Evolutionary conservation across 2,113 vertebrate genomes (phyloP).

Genomic region (Chaetorhynchus papuensis): DNA sequence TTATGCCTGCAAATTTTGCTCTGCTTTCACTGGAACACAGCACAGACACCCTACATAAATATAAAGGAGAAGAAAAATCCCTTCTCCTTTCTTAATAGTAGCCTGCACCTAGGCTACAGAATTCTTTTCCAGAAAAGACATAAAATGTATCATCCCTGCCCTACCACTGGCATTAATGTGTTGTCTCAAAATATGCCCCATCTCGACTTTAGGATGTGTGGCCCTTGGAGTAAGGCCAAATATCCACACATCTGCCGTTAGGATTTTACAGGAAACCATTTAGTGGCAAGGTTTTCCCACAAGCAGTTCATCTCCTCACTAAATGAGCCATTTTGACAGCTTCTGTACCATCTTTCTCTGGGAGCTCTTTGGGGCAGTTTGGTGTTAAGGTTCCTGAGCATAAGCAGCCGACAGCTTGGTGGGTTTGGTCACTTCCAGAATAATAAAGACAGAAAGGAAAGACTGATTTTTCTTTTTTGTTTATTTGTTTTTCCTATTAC

Average conservation of each 20-base stretch:
- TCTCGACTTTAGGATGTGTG: neutral
- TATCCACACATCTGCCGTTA: neutral
- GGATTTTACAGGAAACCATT: constrained; percentile 31
- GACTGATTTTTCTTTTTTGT: neutral
- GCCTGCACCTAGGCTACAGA: neutral
- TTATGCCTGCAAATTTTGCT: neutral
- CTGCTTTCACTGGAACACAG: neutral
- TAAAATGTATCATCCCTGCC: neutral
- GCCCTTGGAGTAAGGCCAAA: neutral
- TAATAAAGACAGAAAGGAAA: neutral
- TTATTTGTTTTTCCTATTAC: neutral
- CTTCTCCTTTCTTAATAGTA: neutral
- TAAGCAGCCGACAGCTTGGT: neutral
- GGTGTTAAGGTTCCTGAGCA: neutral
- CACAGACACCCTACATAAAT: neutral
- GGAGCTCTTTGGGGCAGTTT: neutral
- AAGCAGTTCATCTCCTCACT: neutral
- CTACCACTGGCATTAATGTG: neutral
- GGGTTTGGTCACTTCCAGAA: neutral
- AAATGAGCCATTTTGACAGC: neutral
- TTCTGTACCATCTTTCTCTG: neutral
- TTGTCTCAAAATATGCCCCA: neutral
- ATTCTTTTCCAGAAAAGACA: neutral
- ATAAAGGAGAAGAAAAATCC: neutral
- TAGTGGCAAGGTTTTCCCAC: neutral